Conservation (phyloP, 2,888 invertebrate genomes). For the Acrobasis repandana region DNA sequence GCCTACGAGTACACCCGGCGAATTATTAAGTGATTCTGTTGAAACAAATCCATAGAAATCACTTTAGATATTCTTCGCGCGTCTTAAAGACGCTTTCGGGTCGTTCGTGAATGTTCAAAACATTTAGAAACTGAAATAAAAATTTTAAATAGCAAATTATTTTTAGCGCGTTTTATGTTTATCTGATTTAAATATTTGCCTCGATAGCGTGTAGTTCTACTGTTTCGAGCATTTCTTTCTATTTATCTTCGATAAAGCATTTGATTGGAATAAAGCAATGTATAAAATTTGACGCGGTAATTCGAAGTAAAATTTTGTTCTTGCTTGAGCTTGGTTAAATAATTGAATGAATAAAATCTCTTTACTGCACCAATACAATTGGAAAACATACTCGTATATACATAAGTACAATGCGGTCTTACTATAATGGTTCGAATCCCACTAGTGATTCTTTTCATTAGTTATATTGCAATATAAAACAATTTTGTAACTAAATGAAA, state of each 20-base stretch:
- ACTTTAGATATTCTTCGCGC: slow-evolving; percentile 51
- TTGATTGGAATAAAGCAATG: not conserved
- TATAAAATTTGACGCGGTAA: no score
- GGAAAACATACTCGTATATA: no score
- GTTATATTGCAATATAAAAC: no score
- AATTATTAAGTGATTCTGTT: slow-evolving; percentile 70
- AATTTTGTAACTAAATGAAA: no score
- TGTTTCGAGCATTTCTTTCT: not conserved
- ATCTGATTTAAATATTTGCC: not conserved
- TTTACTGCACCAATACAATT: no score
- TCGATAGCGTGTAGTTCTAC: not conserved
- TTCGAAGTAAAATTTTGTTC: no score
- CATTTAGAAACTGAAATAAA: not conserved
- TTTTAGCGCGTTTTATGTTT: not conserved
- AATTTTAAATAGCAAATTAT: not conserved
- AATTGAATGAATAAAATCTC: no score
- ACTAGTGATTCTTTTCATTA: no score
- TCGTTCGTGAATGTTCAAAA: not conserved
- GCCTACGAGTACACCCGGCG: slow-evolving; percentile 45
- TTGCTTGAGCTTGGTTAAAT: no score
- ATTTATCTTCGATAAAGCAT: not conserved
- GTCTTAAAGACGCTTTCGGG: slow-evolving; percentile 7
- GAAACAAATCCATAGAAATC: slow-evolving; percentile 63
- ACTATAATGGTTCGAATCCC: no score
- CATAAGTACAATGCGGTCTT: no score